Percentiles rank a stretch among this genome's conserved stretches.
phyloP scores from a whole-genome alignment of 2,797 vertebrate genomes.

The Acanthopagrus latus region DNA sequence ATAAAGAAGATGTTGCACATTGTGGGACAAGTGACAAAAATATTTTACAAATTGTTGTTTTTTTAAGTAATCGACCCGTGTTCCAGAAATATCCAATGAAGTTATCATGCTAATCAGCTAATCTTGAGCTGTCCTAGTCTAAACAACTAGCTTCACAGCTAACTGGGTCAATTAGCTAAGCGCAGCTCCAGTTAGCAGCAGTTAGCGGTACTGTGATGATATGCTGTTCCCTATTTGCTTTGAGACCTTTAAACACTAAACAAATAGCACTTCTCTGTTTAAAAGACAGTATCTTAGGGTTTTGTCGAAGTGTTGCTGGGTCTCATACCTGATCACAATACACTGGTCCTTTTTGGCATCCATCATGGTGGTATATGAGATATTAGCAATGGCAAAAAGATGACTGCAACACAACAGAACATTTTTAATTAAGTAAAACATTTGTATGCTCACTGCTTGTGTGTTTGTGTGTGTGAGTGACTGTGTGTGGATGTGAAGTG shows the following conservation, averaged over 20 bases:
- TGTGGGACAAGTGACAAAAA: neutral
- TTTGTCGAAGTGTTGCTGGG: neutral
- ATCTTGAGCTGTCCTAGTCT: no score
- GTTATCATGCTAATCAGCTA: no score
- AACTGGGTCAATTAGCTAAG: no score
- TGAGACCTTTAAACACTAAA: neutral
- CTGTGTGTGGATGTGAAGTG: conserved; percentile 36
- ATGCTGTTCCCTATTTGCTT: no score
- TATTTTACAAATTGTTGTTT: no score
- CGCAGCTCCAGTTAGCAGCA: no score
- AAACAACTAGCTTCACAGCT: no score
- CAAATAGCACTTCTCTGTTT: neutral
- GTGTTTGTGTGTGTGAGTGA: neutral
- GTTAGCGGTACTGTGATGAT: no score
- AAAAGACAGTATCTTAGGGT: neutral
- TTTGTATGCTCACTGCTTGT: neutral
- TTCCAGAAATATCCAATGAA: no score
- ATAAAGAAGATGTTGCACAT: neutral
- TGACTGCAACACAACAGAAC: conserved; percentile 86
- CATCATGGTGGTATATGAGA: conserved; percentile 95
- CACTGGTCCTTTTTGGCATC: conserved; percentile 99
- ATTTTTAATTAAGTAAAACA: conserved; percentile 23
- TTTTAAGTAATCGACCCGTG: neutral
- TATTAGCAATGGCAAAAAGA: conserved; percentile 95
- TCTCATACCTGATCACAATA: conserved; percentile 94